phyloP scores from a whole-genome alignment of 1,140 invertebrate species.

The Leucophenga varia region DNA sequence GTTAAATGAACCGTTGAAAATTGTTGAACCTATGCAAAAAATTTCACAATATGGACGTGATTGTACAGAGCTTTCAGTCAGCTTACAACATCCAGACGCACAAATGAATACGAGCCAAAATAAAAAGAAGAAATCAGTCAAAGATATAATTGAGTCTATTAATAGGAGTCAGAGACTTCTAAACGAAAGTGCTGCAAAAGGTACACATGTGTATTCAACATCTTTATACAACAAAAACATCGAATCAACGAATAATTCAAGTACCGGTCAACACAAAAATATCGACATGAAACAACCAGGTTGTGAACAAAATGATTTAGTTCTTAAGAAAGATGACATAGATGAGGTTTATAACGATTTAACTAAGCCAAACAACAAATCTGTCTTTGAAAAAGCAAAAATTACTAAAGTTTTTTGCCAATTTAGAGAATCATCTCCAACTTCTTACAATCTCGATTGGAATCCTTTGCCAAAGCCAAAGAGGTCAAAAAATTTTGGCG shows the following conservation, averaged over 20 bases:
- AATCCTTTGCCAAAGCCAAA: slow-evolving; percentile 54
- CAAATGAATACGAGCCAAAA: too few relatives aligned
- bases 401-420: slow-evolving; percentile 38
- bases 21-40: too few relatives aligned
- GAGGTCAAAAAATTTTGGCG: slow-evolving; percentile 29
- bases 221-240: slow-evolving; percentile 20
- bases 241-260: slow-evolving; percentile 15
- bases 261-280: not conserved
- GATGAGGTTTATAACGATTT: not conserved
- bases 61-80: too few relatives aligned
- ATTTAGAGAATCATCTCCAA: slow-evolving; percentile 45
- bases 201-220: slow-evolving; percentile 25
- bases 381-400: slow-evolving; percentile 37
- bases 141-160: slow-evolving; percentile 54
- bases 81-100: too few relatives aligned
- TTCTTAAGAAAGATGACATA: slow-evolving; percentile 12
- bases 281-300: slow-evolving; percentile 10
- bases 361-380: slow-evolving; percentile 1
- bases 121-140: slow-evolving; percentile 46
- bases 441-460: slow-evolving; percentile 52
- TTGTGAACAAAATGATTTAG: slow-evolving; percentile 4
- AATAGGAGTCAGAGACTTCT: slow-evolving; percentile 48
- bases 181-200: slow-evolving; percentile 44
- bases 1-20: too few relatives aligned
- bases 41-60: too few relatives aligned